Evolutionary conservation across 2,888 invertebrate genomes (phyloP).

Genomic region (Ariolimax columbianus): DNA sequence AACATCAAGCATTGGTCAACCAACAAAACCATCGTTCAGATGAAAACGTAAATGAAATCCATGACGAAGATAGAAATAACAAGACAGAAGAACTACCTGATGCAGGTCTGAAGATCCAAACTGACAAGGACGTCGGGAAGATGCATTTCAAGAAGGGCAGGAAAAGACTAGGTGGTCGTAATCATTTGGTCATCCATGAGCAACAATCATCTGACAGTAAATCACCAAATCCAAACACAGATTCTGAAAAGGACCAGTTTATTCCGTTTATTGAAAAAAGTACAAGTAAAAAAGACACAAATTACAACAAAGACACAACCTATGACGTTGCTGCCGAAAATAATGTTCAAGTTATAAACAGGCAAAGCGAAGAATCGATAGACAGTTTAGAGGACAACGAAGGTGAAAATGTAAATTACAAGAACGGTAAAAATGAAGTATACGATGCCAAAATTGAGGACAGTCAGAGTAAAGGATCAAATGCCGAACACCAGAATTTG

Average conservation of each 20-base stretch:
- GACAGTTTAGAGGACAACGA: neutral
- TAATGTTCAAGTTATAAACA: neutral
- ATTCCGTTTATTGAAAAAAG: neutral
- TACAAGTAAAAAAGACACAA: too few relatives aligned
- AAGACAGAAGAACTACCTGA: neutral
- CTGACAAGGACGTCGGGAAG: neutral
- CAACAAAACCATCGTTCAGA: neutral
- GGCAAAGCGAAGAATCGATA: neutral
- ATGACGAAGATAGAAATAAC: neutral
- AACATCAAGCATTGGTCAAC: neutral
- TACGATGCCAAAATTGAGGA: neutral
- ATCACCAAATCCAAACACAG: neutral
- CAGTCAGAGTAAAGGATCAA: neutral
- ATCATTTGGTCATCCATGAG: neutral
- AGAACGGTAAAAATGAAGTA: neutral
- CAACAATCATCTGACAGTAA: neutral
- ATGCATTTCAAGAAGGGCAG: constrained; percentile 18
- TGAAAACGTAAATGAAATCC: neutral
- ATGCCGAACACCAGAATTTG: neutral
- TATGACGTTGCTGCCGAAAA: neutral
- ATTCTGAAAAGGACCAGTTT: neutral
- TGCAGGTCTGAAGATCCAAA: neutral
- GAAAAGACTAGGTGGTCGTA: neutral
- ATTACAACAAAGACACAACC: neutral
- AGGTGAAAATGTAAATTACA: neutral